phyloP scores from a whole-genome alignment of 1,140 invertebrate genomes.

The Diploscapter pachys region DNA sequence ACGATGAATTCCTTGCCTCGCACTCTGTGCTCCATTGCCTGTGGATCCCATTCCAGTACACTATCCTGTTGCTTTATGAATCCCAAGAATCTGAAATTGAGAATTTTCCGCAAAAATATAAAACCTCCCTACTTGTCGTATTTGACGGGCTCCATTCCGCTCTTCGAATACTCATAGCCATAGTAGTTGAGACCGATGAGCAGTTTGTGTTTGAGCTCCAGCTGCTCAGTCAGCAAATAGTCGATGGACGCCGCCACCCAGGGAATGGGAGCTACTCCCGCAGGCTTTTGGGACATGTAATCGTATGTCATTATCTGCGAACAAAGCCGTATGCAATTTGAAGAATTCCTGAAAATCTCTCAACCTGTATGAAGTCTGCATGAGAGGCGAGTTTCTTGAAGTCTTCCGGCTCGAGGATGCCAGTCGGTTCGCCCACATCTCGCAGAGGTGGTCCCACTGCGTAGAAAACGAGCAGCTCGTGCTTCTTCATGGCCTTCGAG shows the following conservation, averaged over 20 bases:
- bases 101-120: background rate
- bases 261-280: constrained; percentile 23
- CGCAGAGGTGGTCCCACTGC: constrained; percentile 35
- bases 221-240: constrained; percentile 1
- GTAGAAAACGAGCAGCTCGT: constrained; percentile 37
- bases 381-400: constrained; percentile 24
- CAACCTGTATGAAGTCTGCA: constrained; percentile 20
- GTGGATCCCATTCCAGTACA: constrained; percentile 34
- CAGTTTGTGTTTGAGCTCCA: constrained; percentile 17
- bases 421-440: constrained; percentile 36
- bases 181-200: constrained; percentile 41
- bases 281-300: constrained; percentile 22
- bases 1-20: constrained; percentile 1
- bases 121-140: constrained; percentile 5
- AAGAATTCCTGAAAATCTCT: constrained; percentile 3
- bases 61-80: constrained; percentile 29
- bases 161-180: constrained; percentile 26
- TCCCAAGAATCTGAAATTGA: constrained; percentile 22
- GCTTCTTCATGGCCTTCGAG: constrained; percentile 32
- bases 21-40: constrained; percentile 31
- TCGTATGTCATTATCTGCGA: constrained; percentile 49
- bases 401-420: constrained; percentile 28
- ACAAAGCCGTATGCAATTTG: background rate
- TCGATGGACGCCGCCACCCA: constrained; percentile 14
- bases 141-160: constrained; percentile 6